Base-by-base conservation (phyloP, 2,797 vertebrate species). In the Orestias chungarensis region DNA sequence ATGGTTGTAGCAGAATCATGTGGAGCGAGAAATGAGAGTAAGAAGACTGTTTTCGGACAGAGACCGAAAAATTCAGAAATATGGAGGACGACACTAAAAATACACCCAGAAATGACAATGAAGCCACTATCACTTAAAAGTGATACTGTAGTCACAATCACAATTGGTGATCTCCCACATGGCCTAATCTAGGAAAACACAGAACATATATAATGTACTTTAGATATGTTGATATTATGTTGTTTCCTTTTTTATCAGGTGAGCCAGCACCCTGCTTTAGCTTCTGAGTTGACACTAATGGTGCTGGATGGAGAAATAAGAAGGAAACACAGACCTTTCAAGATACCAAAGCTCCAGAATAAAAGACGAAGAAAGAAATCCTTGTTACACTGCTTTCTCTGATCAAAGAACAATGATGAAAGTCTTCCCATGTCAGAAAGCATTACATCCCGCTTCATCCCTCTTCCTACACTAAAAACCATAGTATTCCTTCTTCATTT, bases 331-430 rank as follows among this genome's bases (percentile, higher is more conserved):
- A 20, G 64, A 70, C 38, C 73, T 38, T 70, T 75, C 0, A 33
- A 80, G 74, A 70, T 20, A 75, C 47, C 73, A 66, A 84, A 55
- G 33, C 17, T 38, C 14, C 31, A 68, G 55, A 27, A 23, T 64
- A 9, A 50, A 70, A 61, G 43, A 76, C 47, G 78, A 17, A 38
- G 49, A 69, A 68, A 64, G 29, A 64, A 57, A 3, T 25, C 43
- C 61, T 62, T 52, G 73, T 77, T 85, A 49, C 70, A 43, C 3
- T 69, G 55, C 50, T 73, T 74, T 43, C 64, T 69, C 64, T 73
- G 73, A 87, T 89, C 76, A 90, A 86, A 89, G 87, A 65, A n/a
- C 76, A 90, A 83, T 82, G 80, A 83, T 79, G 71, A 82, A 83
- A 82, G 69, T 66, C 66, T 73, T 31, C 70, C 82, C 74, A 77